A percentile compares a stretch with the other conserved stretches of the same genome.
These are phyloP conservation scores for Biston stratarius DNA, from an alignment of 2,888 invertebrate species.

Conservation along the genomic window DNA sequence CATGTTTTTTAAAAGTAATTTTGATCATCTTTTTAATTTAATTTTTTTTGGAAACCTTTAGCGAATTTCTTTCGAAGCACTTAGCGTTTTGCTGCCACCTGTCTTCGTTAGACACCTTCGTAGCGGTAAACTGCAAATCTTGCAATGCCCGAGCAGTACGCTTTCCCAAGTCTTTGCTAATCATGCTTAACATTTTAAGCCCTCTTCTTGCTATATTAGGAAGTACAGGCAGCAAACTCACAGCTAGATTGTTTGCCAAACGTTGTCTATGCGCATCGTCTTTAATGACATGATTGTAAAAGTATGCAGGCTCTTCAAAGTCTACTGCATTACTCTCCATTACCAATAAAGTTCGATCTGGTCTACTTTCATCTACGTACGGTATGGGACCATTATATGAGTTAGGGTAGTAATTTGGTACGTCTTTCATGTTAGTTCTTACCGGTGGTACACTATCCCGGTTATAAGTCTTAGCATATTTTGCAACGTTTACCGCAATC, in stretches of 20 bases:
- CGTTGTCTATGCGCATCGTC: constrained; percentile 60
- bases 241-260: constrained; percentile 32
- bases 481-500: constrained; percentile 54
- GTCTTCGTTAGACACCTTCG: constrained; percentile 26
- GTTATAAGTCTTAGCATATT: constrained; percentile 51
- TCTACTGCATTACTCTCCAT: constrained; percentile 52
- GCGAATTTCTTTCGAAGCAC: constrained; percentile 31
- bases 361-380: constrained; percentile 50
- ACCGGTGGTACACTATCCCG: constrained; percentile 56
- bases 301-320: constrained; percentile 88
- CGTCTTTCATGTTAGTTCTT: constrained; percentile 48
- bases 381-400: constrained; percentile 58
- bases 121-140: constrained; percentile 24
- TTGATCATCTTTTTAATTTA: not conserved
- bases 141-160: constrained; percentile 74
- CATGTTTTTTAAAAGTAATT: no score
- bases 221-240: constrained; percentile 29
- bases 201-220: constrained; percentile 86
- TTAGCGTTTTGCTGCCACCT: constrained; percentile 25
- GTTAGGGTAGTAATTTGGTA: constrained; percentile 59
- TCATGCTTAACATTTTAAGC: constrained; percentile 91
- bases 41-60: constrained; percentile 12
- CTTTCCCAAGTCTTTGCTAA: constrained; percentile 90
- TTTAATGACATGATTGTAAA: constrained; percentile 89
- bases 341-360: constrained; percentile 44